phyloP scores from a whole-genome alignment of 1,140 invertebrate genomes.

The Drosophila gunungcola region DNA sequence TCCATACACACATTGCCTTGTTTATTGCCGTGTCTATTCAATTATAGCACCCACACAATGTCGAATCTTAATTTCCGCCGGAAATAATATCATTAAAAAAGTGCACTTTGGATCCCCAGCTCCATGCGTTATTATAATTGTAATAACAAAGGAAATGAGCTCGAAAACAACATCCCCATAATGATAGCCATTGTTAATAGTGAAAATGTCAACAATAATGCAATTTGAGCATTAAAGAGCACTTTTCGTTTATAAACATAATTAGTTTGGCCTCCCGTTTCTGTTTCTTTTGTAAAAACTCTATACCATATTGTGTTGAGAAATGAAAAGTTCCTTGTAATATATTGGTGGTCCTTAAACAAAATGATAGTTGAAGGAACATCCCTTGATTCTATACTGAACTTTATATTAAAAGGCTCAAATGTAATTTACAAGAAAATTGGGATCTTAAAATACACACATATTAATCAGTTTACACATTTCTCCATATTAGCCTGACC shows the following conservation, averaged over 20 bases:
- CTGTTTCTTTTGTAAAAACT: background rate
- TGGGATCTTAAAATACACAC: no score
- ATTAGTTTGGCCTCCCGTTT: conserved; percentile 35
- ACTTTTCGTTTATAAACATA: conserved; percentile 38
- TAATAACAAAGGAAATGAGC: conserved; percentile 28
- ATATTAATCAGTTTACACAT: conserved; percentile 20
- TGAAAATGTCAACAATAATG: conserved; percentile 39
- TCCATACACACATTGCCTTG: background rate
- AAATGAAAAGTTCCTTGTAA: background rate
- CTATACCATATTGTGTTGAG: background rate
- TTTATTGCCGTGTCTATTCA: background rate
- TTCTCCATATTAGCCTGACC: background rate
- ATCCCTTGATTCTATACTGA: background rate
- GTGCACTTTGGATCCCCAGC: conserved; percentile 23
- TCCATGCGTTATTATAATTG: conserved; percentile 2
- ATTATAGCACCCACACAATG: conserved; percentile 1
- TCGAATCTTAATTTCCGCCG: conserved; percentile 56
- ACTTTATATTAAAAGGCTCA: no score
- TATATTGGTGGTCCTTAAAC: background rate
- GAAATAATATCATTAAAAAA: conserved; percentile 49
- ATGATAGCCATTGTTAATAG: conserved; percentile 36
- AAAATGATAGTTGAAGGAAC: background rate
- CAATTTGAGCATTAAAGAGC: conserved; percentile 39
- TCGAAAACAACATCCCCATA: conserved; percentile 23
- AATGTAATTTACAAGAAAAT: background rate